These are phyloP conservation scores for Pachyseris speciosa DNA, from an alignment of 64 coral and sea anemone species.

Conservation along the genomic window DNA sequence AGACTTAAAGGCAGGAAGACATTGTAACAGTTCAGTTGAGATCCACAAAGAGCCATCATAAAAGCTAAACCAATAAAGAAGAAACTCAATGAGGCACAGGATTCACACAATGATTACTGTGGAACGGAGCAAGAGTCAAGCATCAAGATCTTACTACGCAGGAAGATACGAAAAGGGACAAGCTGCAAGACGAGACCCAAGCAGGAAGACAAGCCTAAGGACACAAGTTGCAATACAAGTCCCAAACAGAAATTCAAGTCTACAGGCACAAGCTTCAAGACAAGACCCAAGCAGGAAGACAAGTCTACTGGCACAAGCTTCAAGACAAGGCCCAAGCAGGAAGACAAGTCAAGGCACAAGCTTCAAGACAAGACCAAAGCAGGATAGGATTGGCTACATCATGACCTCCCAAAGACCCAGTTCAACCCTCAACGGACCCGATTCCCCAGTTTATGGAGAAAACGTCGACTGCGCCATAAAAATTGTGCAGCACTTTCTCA, in stretches of 20 bases:
- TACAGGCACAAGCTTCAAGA: conserved; percentile 6
- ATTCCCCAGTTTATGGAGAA: conserved; percentile 19
- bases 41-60: background rate
- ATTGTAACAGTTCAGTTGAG: background rate
- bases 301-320: too few species aligned
- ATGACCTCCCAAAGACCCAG: background rate
- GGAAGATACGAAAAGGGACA: too few species aligned
- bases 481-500: conserved; percentile 53
- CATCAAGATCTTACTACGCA: too few species aligned
- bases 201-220: too few species aligned
- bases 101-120: too few species aligned
- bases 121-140: background rate
- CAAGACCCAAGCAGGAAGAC: conserved; percentile 3
- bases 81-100: background rate
- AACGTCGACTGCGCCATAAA: conserved; percentile 44
- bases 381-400: background rate
- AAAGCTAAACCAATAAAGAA: background rate
- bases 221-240: too few species aligned
- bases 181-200: conserved; percentile 2
- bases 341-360: background rate
- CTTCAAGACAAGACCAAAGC: conserved; percentile 11
- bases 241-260: background rate
- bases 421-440: background rate
- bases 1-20: conserved; percentile 1
- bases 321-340: background rate